These are phyloP conservation scores for Phrynocephalus guinanensis DNA, from an alignment of 2,797 vertebrate species.

Conservation along the genomic window DNA sequence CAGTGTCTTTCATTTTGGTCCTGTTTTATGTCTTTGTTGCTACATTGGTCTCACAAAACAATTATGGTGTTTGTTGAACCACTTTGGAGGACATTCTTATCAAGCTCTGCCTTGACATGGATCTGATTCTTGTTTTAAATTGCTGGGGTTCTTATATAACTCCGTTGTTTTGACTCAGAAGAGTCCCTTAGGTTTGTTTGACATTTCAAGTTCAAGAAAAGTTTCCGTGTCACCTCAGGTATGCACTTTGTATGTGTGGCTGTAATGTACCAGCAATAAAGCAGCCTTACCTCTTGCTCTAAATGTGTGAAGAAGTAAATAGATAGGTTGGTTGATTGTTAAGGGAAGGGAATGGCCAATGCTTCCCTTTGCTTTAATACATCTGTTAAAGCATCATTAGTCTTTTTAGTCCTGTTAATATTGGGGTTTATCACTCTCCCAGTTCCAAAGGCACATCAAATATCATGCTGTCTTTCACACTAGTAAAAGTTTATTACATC, in stretches of 20 bases:
- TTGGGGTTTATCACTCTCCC: conserved; percentile 17
- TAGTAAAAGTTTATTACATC: not conserved
- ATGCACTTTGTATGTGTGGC: too few species aligned
- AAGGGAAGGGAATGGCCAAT: not conserved
- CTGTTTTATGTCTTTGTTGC: too few species aligned
- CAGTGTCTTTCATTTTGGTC: too few species aligned
- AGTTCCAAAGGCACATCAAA: not conserved
- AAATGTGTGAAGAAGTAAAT: not conserved
- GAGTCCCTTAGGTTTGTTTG: not conserved
- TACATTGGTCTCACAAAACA: too few species aligned
- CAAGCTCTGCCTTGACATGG: too few species aligned
- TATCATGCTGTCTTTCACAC: conserved; percentile 1
- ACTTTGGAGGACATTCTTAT: too few species aligned
- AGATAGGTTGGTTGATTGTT: not conserved
- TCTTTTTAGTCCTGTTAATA: conserved; percentile 26
- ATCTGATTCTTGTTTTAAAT: too few species aligned
- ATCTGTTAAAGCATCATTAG: conserved; percentile 14
- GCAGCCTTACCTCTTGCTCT: not conserved
- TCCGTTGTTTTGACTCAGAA: not conserved
- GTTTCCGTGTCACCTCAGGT: not conserved
- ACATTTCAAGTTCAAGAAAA: not conserved
- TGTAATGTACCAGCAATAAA: not conserved
- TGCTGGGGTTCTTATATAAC: too few species aligned
- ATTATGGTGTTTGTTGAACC: too few species aligned
- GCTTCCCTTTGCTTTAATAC: conserved; percentile 34